These are phyloP conservation scores for Otocyon megalotis DNA, from an alignment of 2,113 vertebrate genomes.

Conservation along the genomic window DNA sequence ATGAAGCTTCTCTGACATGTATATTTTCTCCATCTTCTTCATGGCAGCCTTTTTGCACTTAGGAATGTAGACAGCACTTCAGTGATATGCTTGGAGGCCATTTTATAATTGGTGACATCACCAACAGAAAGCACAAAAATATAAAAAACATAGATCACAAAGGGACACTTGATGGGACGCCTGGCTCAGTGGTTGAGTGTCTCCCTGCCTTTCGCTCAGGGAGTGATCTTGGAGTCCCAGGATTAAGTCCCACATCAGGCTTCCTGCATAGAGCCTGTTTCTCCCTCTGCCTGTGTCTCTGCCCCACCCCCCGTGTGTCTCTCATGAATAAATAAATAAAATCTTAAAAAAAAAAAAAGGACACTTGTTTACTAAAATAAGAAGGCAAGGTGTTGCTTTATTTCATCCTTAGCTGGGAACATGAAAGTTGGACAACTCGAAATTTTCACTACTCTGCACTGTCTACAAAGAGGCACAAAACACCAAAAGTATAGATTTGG, in stretches of 20 bases:
- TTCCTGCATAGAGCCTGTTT: too few relatives aligned
- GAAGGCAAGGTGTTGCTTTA: background rate
- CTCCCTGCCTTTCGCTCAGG: too few relatives aligned
- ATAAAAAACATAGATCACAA: background rate
- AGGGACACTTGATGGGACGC: background rate
- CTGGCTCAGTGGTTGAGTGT: too few relatives aligned
- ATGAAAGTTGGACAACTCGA: background rate
- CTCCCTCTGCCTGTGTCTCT: too few relatives aligned
- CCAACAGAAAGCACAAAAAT: background rate
- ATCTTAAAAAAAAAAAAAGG: background rate
- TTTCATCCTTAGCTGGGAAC: background rate
- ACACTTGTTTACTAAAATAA: background rate
- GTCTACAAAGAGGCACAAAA: background rate
- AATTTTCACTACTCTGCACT: background rate
- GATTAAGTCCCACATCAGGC: too few relatives aligned
- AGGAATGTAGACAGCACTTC: background rate
- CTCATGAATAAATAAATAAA: too few relatives aligned
- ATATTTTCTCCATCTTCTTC: background rate
- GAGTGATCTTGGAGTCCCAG: too few relatives aligned
- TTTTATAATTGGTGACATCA: slow-evolving; percentile 32
- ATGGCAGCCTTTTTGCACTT: background rate
- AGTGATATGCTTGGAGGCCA: background rate
- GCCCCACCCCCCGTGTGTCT: too few relatives aligned
- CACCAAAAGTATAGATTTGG: background rate
- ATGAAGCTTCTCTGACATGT: background rate